Evolutionary conservation across 2,888 invertebrate genomes (phyloP).

Genomic region (Cryptophagus acutangulus): DNA sequence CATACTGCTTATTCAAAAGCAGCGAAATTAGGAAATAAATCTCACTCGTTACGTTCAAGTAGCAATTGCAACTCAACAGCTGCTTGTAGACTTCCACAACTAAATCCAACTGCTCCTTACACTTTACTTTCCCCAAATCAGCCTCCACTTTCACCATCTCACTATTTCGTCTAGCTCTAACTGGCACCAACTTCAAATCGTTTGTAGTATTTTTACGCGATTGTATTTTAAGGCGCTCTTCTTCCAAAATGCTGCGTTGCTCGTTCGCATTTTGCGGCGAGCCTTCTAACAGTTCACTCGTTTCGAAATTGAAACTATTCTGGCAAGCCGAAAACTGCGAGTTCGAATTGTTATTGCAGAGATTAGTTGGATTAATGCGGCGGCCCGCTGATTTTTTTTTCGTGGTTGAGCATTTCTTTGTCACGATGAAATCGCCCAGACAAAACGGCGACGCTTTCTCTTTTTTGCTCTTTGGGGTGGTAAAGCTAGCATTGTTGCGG

Average conservation of each 20-base stretch:
- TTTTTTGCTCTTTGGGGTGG: constrained; percentile 26
- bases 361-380: constrained; percentile 54
- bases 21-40: constrained; percentile 66
- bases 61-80: constrained; percentile 57
- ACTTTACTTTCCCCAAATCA: constrained; percentile 48
- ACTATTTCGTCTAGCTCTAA: no score
- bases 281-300: constrained; percentile 19
- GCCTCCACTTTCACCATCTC: constrained; percentile 43
- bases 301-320: constrained; percentile 38
- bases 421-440: constrained; percentile 43
- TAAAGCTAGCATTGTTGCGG: constrained; percentile 24
- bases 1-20: constrained; percentile 52
- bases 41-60: constrained; percentile 63
- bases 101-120: constrained; percentile 52
- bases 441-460: constrained; percentile 32
- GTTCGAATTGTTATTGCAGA: constrained; percentile 33
- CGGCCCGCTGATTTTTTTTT: constrained; percentile 29
- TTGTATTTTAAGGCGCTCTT: constrained; percentile 31
- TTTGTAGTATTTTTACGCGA: constrained; percentile 15
- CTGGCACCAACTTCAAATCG: constrained; percentile 14
- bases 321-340: constrained; percentile 12
- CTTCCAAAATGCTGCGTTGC: constrained; percentile 26
- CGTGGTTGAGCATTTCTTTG: constrained; percentile 28
- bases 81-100: constrained; percentile 56
- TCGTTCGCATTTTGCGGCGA: constrained; percentile 17